Percentiles rank a stretch among this genome's conserved stretches.
phyloP scores from a whole-genome alignment of 1,140 invertebrate genomes.

The Drosophila burlai region DNA sequence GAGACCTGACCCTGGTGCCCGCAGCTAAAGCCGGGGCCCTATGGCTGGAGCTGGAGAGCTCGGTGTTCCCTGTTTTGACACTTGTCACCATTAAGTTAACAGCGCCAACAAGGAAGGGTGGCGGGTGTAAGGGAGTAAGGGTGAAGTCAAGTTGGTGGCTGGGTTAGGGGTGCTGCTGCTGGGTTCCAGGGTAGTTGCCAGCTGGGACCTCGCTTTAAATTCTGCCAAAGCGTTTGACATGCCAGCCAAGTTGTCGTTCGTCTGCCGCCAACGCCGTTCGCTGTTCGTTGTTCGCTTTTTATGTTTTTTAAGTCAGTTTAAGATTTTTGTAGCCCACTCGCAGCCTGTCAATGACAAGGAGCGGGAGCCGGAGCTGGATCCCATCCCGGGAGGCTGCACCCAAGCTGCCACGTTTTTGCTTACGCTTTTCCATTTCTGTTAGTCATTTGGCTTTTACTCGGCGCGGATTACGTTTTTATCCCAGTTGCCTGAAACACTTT shows the following conservation, averaged over 20 bases:
- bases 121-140: not conserved
- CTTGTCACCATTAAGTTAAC: constrained; percentile 84
- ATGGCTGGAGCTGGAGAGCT: constrained; percentile 1
- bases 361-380: not conserved
- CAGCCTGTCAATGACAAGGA: constrained; percentile 68
- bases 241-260: constrained; percentile 54
- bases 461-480: constrained; percentile 81
- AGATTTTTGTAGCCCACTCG: constrained; percentile 73
- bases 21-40: not conserved
- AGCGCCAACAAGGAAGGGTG: constrained; percentile 55
- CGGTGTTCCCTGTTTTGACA: constrained; percentile 72
- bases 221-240: constrained; percentile 73
- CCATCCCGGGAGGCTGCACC: constrained; percentile 15
- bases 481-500: constrained; percentile 79
- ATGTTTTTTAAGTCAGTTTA: constrained; percentile 82
- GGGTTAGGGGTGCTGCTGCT: constrained; percentile 9
- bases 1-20: constrained; percentile 10
- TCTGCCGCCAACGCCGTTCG: constrained; percentile 36
- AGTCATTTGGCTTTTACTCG: constrained; percentile 80
- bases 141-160: not conserved
- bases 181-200: constrained; percentile 8
- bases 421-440: constrained; percentile 62
- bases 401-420: constrained; percentile 17
- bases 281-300: constrained; percentile 57
- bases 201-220: constrained; percentile 61